Base-by-base conservation (phyloP, 1,140 invertebrate genomes). In the Portunus trituberculatus region DNA sequence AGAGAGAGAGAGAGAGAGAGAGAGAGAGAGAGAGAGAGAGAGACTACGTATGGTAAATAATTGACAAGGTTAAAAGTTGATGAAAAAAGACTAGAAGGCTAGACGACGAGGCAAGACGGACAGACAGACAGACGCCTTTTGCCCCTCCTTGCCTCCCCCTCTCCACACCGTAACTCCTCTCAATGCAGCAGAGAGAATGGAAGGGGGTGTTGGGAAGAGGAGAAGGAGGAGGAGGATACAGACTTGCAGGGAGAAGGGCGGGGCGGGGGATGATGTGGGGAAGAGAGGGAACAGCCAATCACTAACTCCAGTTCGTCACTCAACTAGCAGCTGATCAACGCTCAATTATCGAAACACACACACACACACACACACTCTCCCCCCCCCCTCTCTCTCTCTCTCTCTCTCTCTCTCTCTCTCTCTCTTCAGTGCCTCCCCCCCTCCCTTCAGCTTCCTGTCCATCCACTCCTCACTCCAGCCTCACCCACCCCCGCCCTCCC, bases 11-110 rank as follows among this genome's bases (percentile, higher is more conserved):
- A 88, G 87, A 32, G 28, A 39, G 32, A 39, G 87, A 39, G 32
- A 88, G 87, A 88, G 84, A 88, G 87, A 88, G 87, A 88, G 87
- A 88, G 87, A 88, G 87, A 88, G 87, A 88, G 87, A 88, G 87
- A 39, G 32, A 12, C 16, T 59, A 88, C 20, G 39, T 20, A 32
- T 16, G 28, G 31, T 45, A 28, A 31, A 88, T 39, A 39, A 20
- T 88, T 88, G 28, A 31, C 31, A 39, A 88, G 20, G 67, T 76
- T n/a, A 76, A 59, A 76, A 76, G 67, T 76, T n/a, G 87, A 32
- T 39, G 31, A 45, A 7, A n/a, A 48, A 48, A 88, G 46, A 88
- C 25, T 7, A 88, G 46, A 48, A 39, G 31, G 31, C 29, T 1
- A 25, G 6, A 48, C 20, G 31, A 12, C 32, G 12, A 25, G 48